A percentile compares a stretch with the other conserved stretches of the same genome.
Evolutionary conservation across 2,797 vertebrate species (phyloP).

Genomic region (Myotis planiceps): DNA sequence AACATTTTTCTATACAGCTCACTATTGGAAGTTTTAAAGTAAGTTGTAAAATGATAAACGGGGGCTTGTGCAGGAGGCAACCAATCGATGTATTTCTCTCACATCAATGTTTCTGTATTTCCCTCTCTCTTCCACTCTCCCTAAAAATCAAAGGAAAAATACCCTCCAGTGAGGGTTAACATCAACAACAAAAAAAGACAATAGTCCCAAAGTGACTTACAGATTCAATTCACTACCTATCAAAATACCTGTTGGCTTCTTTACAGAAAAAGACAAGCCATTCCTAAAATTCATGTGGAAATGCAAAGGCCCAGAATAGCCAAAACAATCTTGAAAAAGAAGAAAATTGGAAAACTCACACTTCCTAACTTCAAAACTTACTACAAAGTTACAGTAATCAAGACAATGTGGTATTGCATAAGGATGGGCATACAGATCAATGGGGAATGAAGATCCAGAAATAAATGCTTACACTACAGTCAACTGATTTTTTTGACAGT

Average conservation of each 20-base stretch:
- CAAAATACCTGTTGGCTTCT: not conserved
- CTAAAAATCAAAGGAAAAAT: not conserved
- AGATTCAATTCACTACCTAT: not conserved
- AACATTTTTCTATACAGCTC: constrained; percentile 7
- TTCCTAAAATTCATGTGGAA: not conserved
- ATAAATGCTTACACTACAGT: not conserved
- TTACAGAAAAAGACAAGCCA: not conserved
- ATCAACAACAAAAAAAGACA: not conserved
- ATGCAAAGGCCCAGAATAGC: not conserved
- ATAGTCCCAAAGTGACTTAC: not conserved
- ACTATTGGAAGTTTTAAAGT: not conserved
- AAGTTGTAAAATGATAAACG: constrained; percentile 27
- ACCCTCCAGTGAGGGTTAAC: not conserved
- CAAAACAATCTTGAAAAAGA: constrained; percentile 3
- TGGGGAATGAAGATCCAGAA: not conserved
- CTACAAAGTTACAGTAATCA: not conserved
- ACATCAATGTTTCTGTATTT: not conserved
- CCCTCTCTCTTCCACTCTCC: not conserved
- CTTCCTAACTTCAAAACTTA: constrained; percentile 37
- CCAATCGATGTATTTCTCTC: not conserved
- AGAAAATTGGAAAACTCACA: not conserved
- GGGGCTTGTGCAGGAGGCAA: no score
- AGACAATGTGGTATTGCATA: not conserved
- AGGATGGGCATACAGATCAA: not conserved
- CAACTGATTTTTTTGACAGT: not conserved